Base-by-base conservation (phyloP, 2,888 invertebrate genomes). In the Silvanus unidentatus region DNA sequence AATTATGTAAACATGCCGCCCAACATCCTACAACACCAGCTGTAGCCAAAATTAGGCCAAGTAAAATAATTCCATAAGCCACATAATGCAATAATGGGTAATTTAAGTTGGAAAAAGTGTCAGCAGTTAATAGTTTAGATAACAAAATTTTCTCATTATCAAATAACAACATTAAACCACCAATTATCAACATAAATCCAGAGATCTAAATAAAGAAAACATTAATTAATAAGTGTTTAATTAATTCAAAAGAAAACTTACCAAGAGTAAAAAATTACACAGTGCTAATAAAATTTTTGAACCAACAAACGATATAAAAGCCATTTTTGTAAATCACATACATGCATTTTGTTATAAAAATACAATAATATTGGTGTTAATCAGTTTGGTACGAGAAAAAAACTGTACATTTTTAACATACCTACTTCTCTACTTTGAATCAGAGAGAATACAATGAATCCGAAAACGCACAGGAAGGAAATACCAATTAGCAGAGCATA, bases 61-160 rank as follows among this genome's bases (percentile, higher is more conserved):
- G 75, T 0, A 77, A 75, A n/a, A 86, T 76, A 40, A 86, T 68
- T 1, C 80, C 83, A 39, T 89, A 75, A 0, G 87, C 82, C 5
- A 86, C 74, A 63, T 89, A 89, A 64, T 88, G 85, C 58, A 89
- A 81, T 10, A 88, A 75, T 0, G 89, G 86, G 59, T 88, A 83
- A 1, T 80, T 77, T 45, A 85, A 69, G n/a, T 60, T 57, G 40
- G 77, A 75, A 48, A 80, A 75, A 1, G 79, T 77, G 40, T 77
- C 78, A 1, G 82, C 76, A 3, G 82, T 81, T 52, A 88, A 66
- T 22, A 89, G 73, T 10, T 84, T 78, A 0, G 88, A 88, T 44
- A 89, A 68, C 40, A 89, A 71, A 46, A 88, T 77, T 46, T 86
- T 75, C 53, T 82, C 80, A 12, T 80, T 75, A 66, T 89, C 88